phyloP scores from a whole-genome alignment of 2,888 invertebrate genomes.

The Orthonevra nobilis region DNA sequence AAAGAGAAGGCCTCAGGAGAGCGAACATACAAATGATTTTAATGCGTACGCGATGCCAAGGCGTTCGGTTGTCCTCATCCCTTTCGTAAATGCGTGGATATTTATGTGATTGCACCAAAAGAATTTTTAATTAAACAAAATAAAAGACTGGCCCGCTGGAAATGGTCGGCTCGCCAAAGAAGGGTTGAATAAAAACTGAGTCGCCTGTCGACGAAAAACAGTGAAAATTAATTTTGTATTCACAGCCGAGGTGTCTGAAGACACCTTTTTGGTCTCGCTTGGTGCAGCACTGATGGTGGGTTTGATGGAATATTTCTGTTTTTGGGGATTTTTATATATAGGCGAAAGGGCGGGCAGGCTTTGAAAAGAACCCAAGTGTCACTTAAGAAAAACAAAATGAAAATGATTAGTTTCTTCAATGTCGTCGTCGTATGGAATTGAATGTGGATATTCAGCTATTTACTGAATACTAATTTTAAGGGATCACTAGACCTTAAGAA shows the following conservation, averaged over 20 bases:
- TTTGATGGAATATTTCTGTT: constrained; percentile 13
- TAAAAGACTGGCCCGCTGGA: constrained; percentile 17
- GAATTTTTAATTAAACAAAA: constrained; percentile 68
- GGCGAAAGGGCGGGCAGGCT: too few species aligned
- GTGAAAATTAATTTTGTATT: constrained; percentile 67
- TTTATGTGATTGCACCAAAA: constrained; percentile 56
- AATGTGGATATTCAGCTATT: constrained; percentile 65
- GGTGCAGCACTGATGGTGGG: constrained; percentile 12
- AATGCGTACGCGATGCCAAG: constrained; percentile 27
- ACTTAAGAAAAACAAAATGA: constrained; percentile 18
- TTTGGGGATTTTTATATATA: constrained; percentile 26
- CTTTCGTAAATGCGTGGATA: constrained; percentile 57
- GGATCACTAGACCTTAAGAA: constrained; percentile 35
- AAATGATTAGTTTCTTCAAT: constrained; percentile 32
- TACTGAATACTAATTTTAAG: constrained; percentile 63
- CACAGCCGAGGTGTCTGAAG: constrained; percentile 67
- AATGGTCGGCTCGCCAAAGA: constrained; percentile 22
- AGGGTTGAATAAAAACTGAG: constrained; percentile 43
- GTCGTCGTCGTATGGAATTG: too few species aligned
- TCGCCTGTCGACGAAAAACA: constrained; percentile 47
- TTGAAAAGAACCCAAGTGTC: constrained; percentile 39
- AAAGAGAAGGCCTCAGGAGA: constrained; percentile 23
- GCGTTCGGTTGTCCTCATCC: constrained; percentile 40
- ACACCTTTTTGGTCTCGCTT: constrained; percentile 66
- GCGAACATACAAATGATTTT: constrained; percentile 56